phyloP scores from a whole-genome alignment of 2,113 vertebrate species.

The Pedionomus torquatus region DNA sequence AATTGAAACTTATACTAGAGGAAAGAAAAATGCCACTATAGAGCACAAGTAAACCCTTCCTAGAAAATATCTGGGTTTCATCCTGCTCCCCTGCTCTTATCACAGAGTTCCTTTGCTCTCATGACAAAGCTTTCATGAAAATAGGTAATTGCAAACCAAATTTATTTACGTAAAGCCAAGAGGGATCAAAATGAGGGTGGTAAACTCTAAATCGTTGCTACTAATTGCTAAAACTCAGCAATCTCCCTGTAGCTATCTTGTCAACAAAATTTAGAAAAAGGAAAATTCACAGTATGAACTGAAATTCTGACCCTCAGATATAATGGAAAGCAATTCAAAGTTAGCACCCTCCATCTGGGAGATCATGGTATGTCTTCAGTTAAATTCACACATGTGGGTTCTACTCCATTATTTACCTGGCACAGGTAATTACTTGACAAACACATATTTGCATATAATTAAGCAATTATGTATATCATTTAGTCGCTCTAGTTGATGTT shows the following conservation, averaged over 20 bases:
- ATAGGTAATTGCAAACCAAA: neutral
- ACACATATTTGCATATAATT: slow-evolving; percentile 43
- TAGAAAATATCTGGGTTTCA: neutral
- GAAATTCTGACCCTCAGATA: neutral
- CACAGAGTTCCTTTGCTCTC: neutral
- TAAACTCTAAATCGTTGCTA: neutral
- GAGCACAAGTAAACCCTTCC: neutral
- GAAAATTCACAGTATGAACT: neutral
- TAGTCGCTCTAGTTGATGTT: slow-evolving; percentile 23
- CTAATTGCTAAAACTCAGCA: neutral
- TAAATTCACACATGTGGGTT: neutral
- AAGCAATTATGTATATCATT: slow-evolving; percentile 33
- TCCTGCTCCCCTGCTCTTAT: neutral
- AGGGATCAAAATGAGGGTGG: neutral
- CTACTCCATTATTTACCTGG: neutral
- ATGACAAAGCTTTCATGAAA: neutral
- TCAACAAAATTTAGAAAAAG: neutral
- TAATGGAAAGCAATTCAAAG: neutral
- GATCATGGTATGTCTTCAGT: neutral
- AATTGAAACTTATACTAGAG: neutral
- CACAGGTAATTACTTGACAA: slow-evolving; percentile 32
- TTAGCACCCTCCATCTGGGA: neutral
- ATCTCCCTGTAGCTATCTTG: neutral
- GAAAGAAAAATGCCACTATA: neutral
- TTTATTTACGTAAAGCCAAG: neutral